These are phyloP conservation scores for Syngnathus scovelli DNA, from an alignment of 2,113 vertebrate genomes.

Conservation along the genomic window DNA sequence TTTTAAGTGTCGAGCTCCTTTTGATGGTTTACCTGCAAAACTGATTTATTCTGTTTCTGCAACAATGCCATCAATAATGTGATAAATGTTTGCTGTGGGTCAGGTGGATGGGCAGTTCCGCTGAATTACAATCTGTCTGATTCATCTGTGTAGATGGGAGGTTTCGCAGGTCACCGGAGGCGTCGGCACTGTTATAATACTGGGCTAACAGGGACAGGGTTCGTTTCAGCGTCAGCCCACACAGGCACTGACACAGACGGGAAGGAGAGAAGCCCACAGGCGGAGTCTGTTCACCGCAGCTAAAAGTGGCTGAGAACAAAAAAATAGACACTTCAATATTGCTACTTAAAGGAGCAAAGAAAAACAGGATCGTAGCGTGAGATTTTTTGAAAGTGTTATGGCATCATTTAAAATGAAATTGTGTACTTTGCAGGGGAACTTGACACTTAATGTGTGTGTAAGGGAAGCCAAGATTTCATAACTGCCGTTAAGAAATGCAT, in stretches of 20 bases:
- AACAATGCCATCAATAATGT: slow-evolving; percentile 12
- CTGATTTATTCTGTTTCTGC: slow-evolving; percentile 26
- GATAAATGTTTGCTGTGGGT: slow-evolving; percentile 32
- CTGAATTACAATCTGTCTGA: slow-evolving; percentile 58
- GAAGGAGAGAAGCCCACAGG: slow-evolving; percentile 36
- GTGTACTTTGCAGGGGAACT: no score
- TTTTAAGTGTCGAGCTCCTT: not conserved
- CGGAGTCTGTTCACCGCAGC: slow-evolving; percentile 25
- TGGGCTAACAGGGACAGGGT: slow-evolving; percentile 56
- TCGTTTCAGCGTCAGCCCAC: slow-evolving; percentile 50
- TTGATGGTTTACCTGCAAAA: not conserved
- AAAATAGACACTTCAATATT: not conserved
- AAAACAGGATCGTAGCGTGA: not conserved
- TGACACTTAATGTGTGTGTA: no score
- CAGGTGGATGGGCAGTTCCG: slow-evolving; percentile 28
- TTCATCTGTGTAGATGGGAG: slow-evolving; percentile 61
- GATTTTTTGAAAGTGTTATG: not conserved
- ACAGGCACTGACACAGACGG: slow-evolving; percentile 47
- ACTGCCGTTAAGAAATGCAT: not conserved
- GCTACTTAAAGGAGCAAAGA: slow-evolving; percentile 3
- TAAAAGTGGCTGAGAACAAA: slow-evolving; percentile 16
- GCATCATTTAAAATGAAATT: no score
- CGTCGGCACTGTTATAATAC: slow-evolving; percentile 55
- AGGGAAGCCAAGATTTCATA: no score
- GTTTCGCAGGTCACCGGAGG: slow-evolving; percentile 61